phyloP scores from a whole-genome alignment of 2,888 invertebrate species.

The Alloscopus bannaensis region DNA sequence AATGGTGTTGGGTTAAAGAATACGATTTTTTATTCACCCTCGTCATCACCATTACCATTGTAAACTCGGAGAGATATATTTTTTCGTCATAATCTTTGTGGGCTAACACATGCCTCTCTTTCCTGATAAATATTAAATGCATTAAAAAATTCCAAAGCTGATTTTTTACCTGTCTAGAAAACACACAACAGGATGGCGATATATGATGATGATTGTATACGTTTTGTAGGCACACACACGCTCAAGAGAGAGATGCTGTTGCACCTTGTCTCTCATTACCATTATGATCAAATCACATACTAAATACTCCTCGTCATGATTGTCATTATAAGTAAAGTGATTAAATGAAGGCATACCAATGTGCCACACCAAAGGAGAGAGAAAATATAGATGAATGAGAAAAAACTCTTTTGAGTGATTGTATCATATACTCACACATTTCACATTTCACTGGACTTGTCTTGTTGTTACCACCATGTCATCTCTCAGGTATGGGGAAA shows the following conservation, averaged over 20 bases:
- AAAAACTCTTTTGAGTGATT: too few relatives aligned
- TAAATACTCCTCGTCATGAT: constrained; percentile 33
- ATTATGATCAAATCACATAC: constrained; percentile 46
- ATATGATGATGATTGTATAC: not conserved
- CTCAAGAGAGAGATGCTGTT: not conserved
- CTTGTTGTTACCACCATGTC: too few relatives aligned
- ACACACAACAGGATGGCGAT: not conserved
- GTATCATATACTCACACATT: too few relatives aligned
- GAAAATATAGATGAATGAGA: too few relatives aligned
- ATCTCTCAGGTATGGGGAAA: not conserved
- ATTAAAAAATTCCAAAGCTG: constrained; percentile 1
- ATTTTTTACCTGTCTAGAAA: constrained; percentile 5
- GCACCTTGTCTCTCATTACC: constrained; percentile 58
- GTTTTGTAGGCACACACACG: too few relatives aligned
- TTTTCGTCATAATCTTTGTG: constrained; percentile 1
- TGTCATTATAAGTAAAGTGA: constrained; percentile 60
- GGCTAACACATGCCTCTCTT: constrained; percentile 4
- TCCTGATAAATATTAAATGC: not conserved
- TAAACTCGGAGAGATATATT: not conserved
- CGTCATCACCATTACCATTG: constrained; percentile 7
- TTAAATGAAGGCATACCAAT: constrained; percentile 51
- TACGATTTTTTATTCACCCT: constrained; percentile 8
- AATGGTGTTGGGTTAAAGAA: not conserved
- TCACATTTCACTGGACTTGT: constrained; percentile 17
- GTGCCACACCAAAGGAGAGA: constrained; percentile 27